Percentiles rank a stretch among this genome's conserved stretches.
phyloP scores from a whole-genome alignment of 92 coral and sea anemone species.

The Porites lobata region DNA sequence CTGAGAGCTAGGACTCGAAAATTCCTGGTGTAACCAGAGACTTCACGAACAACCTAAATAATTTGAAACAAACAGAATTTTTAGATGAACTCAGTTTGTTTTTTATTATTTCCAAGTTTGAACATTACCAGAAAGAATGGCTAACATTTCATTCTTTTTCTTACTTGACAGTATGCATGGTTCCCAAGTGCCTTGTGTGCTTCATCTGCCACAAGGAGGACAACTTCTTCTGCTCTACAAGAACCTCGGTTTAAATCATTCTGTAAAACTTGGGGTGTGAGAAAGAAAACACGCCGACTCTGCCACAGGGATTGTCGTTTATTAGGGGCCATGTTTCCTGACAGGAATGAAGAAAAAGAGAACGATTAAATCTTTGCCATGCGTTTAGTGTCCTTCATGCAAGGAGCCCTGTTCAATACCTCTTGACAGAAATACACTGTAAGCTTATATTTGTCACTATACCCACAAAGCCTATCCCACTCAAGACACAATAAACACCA shows the following conservation, averaged over 20 bases:
- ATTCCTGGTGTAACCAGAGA: conserved; percentile 83
- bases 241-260: conserved; percentile 95
- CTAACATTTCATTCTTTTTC: too few species aligned
- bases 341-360: neutral
- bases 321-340: conserved; percentile 93
- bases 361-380: too few species aligned
- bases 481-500: too few species aligned
- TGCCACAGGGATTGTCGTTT: conserved; percentile 90
- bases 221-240: conserved; percentile 89
- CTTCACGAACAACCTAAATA: conserved; percentile 86
- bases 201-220: conserved; percentile 93
- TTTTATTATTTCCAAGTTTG: neutral
- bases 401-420: too few species aligned
- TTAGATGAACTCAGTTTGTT: too few species aligned
- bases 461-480: too few species aligned
- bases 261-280: conserved; percentile 97
- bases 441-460: too few species aligned
- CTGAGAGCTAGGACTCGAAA: conserved; percentile 95
- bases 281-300: conserved; percentile 88
- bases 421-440: too few species aligned
- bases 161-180: conserved; percentile 97
- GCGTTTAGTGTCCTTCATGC: too few species aligned
- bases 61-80: too few species aligned
- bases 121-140: neutral
- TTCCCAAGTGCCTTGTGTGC: conserved; percentile 99